Base-by-base conservation (phyloP, 1,140 invertebrate species). In the Drosophila bifasciata region DNA sequence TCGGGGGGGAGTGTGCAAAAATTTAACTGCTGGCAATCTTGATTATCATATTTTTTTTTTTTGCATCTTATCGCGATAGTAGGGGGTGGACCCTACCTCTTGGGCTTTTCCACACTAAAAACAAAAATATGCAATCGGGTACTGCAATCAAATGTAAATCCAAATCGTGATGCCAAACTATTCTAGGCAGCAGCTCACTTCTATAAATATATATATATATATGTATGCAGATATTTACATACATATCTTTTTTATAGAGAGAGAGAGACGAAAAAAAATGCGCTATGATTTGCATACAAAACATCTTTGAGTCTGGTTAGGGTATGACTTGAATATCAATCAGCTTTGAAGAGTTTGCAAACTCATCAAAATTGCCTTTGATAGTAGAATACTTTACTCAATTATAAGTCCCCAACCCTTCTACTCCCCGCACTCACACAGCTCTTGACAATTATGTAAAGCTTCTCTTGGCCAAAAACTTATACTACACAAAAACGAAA, bases 361-460 rank as follows among this genome's bases (percentile, higher is more conserved):
- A 75, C 61, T 81, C 77, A 81, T 83, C 62, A 68, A 53, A 76
- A 76, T 53, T 61, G 62, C 44, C 51, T 51, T 17, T 48, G 52
- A 55, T 55, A 43, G 32, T 1, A 4, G n/a, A n/a, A n/a, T n/a
- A n/a, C n/a, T n/a, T n/a, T 36, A 11, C 32, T 13, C 41, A 55
- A 43, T 25, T 41, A 55, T 21, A 46, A 46, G 25, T n/a, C n/a
- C n/a, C n/a, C n/a, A n/a, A n/a, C 58, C 19, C 16, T 45, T 19
- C 17, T 50, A n/a, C 17, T 16, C 44, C 25, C 13, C 11, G 32
- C n/a, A n/a, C n/a, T n/a, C n/a, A 36, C 19, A 32, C 44, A 84
- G 81, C 72, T 69, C 78, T 86, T 62, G 77, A 71, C 63, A 80
- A 85, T 85, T 86, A 86, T 86, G 80, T 86, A 85, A 85, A 85